Base-by-base conservation (phyloP, 1,140 invertebrate genomes). In the Diabrotica undecimpunctata region DNA sequence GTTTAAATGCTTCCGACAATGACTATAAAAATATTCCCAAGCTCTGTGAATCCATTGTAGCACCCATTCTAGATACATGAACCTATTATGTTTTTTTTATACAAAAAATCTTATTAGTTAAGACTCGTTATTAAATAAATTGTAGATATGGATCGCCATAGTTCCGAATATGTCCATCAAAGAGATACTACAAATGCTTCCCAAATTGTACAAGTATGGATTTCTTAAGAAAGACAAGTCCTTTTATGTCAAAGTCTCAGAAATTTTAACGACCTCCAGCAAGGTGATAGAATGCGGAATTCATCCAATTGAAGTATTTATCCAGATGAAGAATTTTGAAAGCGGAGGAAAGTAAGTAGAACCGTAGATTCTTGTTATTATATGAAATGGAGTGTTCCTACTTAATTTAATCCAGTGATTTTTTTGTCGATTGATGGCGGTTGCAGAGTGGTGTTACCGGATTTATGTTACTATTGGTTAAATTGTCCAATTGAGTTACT, bases 251-350 rank as follows among this genome's bases (percentile, higher is more conserved):
- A 79, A 78, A 72, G 66, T 86, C 35, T 68, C 80, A 6, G 78
- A 83, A 54, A 70, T 76, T 13, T 69, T 87, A 9, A 75, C 70
- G 11, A 76, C 79, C 71, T 67, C 79, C 66, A 74, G 79, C 10
- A 77, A 77, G 54, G 74, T 88, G 25, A 71, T 77, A 12, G 67
- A 73, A 10, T 80, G 81, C 6, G 79, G 81, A 62, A 75, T 88
- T 63, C 85, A 88, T 70, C 88, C 88, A 4, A 80, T 85, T 59
- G 77, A 82, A 56, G 77, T 89, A 54, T 81, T 86, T 25, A 76
- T 86, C 62, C 82, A 83, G 4, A 70, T 84, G 55, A 81, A 80
- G 61, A 81, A 83, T 66, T 88, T 88, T 66, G 80, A 82, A 74
- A 82, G 84, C 62, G 79, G 77, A 12, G 86, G 86, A 70, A 83